Evolutionary conservation across 2,113 vertebrate genomes (phyloP).

Genomic region (Bungarus multicinctus): DNA sequence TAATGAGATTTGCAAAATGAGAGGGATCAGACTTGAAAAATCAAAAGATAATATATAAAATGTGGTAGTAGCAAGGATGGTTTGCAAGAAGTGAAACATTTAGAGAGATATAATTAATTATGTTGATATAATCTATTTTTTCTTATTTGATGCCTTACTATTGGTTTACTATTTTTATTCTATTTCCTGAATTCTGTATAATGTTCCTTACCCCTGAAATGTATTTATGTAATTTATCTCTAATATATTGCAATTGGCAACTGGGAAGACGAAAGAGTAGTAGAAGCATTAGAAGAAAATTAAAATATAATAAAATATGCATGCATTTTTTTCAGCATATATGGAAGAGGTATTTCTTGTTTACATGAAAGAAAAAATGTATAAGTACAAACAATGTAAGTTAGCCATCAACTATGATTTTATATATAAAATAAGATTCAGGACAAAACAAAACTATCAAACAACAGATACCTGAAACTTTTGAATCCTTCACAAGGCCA

Average conservation of each 20-base stretch:
- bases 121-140: not conserved
- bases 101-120: not conserved
- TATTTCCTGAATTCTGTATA: not conserved
- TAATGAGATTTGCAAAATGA: not conserved
- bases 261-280: not conserved
- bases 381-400: not conserved
- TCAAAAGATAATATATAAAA: not conserved
- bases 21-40: not conserved
- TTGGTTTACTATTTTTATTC: not conserved
- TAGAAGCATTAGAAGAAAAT: not conserved
- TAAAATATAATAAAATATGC: constrained; percentile 3
- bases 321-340: not conserved
- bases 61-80: not conserved
- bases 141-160: not conserved
- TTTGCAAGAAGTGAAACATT: not conserved
- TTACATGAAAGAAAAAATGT: not conserved
- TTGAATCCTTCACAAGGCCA: not conserved
- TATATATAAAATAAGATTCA: not conserved
- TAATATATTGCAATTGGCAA: not conserved
- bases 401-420: not conserved
- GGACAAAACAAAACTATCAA: not conserved
- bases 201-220: not conserved
- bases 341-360: not conserved
- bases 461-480: not conserved
- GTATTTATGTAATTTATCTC: not conserved